Percentiles rank a stretch among this genome's conserved stretches.
These are phyloP conservation scores for Brenthis ino DNA, from an alignment of 2,888 invertebrate genomes.

Conservation along the genomic window DNA sequence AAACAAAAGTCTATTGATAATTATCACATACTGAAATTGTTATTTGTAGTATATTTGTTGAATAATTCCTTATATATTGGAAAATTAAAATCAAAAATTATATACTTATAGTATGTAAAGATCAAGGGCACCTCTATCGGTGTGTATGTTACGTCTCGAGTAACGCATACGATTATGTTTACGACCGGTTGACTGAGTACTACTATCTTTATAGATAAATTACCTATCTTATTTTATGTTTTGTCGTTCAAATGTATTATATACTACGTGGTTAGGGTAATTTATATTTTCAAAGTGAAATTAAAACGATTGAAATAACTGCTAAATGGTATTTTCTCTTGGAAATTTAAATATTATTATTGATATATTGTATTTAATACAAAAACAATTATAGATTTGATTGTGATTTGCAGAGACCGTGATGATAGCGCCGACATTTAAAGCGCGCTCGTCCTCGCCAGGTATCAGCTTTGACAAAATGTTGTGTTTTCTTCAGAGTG, in stretches of 20 bases:
- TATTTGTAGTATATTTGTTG: no score
- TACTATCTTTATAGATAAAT: background rate
- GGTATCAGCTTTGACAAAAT: constrained; percentile 73
- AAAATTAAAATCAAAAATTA: background rate
- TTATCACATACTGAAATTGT: no score
- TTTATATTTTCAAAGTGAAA: no score
- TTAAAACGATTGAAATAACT: no score
- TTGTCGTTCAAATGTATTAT: no score
- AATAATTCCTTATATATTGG: no score
- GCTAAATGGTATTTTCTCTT: no score
- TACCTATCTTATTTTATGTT: no score
- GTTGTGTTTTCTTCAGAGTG: constrained; percentile 39
- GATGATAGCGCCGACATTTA: constrained; percentile 91
- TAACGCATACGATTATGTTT: background rate
- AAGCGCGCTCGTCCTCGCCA: constrained; percentile 89
- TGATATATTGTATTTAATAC: constrained; percentile 6
- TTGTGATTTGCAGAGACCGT: constrained; percentile 85
- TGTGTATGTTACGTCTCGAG: constrained; percentile 1
- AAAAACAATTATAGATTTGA: constrained; percentile 47
- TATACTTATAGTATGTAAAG: background rate
- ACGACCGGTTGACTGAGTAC: background rate
- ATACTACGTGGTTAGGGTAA: no score
- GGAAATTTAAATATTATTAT: background rate
- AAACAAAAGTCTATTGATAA: no score
- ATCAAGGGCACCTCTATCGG: background rate